Conservation (phyloP, 2,113 vertebrate species). For the Picathartes gymnocephalus region DNA sequence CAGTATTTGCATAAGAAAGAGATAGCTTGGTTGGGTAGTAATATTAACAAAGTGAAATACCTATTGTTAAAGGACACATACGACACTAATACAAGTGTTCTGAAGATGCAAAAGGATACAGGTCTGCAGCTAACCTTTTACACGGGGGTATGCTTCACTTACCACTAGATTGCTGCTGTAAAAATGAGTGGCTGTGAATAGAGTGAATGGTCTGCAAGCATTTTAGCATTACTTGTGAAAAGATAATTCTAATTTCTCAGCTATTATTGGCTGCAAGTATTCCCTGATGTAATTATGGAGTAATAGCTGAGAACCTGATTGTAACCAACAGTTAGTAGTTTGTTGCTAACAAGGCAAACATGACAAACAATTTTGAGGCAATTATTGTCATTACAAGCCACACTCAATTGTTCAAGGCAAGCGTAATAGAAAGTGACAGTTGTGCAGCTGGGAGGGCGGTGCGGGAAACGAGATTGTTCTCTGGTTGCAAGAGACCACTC, state of each 20-base stretch:
- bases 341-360: conserved; percentile 67
- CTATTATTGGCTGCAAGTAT: conserved; percentile 46
- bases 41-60: neutral
- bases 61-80: neutral
- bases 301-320: conserved; percentile 60
- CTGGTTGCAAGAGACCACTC: conserved; percentile 8
- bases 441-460: conserved; percentile 54
- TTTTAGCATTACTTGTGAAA: conserved; percentile 11
- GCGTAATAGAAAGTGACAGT: conserved; percentile 62
- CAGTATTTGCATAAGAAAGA: neutral
- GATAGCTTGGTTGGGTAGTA: neutral
- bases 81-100: neutral
- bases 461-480: neutral
- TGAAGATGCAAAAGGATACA: neutral
- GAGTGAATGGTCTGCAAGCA: neutral
- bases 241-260: conserved; percentile 44
- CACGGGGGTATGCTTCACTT: neutral
- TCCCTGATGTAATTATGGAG: conserved; percentile 56
- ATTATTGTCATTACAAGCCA: conserved; percentile 67
- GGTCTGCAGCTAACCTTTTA: neutral
- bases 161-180: neutral
- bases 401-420: conserved; percentile 52
- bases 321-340: conserved; percentile 62
- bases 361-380: conserved; percentile 66
- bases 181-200: neutral